phyloP scores from a whole-genome alignment of 2,797 vertebrate genomes.

The Premnoplex brunnescens region DNA sequence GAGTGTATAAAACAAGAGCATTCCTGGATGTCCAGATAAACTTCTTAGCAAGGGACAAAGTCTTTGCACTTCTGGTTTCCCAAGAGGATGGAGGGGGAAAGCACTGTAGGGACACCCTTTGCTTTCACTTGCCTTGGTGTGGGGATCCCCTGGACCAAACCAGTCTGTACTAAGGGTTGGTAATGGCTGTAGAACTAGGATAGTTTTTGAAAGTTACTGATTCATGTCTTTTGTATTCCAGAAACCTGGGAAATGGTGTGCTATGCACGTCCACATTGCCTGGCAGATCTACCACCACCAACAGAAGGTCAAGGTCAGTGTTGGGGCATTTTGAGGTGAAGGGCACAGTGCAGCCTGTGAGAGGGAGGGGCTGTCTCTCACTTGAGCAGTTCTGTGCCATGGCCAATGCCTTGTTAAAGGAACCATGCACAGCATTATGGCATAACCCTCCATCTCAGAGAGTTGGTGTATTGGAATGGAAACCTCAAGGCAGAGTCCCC shows the following conservation, averaged over 20 bases:
- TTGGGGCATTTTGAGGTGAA: not conserved
- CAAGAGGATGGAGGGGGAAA: not conserved
- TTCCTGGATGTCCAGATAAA: not conserved
- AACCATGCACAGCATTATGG: not conserved
- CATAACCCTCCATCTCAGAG: not conserved
- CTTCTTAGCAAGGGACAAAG: not conserved
- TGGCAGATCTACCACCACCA: conserved; percentile 99
- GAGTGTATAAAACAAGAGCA: not conserved
- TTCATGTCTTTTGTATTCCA: conserved; percentile 54
- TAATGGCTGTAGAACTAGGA: not conserved
- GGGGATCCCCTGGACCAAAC: not conserved
- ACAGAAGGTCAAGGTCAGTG: conserved; percentile 97
- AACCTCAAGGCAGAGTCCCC: not conserved
- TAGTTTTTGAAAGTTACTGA: not conserved
- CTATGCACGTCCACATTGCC: conserved; percentile 98
- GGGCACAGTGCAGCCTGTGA: not conserved
- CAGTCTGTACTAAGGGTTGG: not conserved
- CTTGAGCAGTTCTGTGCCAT: not conserved
- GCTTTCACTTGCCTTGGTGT: not conserved
- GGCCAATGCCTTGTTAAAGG: not conserved
- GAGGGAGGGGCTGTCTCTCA: not conserved
- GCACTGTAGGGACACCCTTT: not conserved
- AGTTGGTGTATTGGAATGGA: rapidly evolving
- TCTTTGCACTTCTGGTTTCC: not conserved
- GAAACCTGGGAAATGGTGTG: conserved; percentile 99